Base-by-base conservation (phyloP, 2,113 vertebrate genomes). In the Physeter macrocephalus region DNA sequence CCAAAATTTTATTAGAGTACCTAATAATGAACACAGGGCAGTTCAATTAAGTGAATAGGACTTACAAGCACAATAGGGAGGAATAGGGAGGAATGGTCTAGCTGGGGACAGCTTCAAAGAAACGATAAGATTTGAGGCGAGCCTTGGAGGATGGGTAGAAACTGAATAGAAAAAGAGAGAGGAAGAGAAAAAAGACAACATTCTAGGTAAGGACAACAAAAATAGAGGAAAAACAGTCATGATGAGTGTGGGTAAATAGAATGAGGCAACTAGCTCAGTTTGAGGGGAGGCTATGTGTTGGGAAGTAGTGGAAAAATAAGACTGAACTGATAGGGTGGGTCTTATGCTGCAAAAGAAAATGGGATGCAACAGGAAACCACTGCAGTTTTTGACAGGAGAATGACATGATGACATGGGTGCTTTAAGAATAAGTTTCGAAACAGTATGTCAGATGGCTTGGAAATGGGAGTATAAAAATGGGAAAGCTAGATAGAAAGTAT, bases 351-450 rank as follows among this genome's bases (percentile, higher is more conserved):
- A 96, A 59, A 3, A 78, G 64, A 54, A 92, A 95, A 71, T 59
- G 54, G 25, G n/a, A 90, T 41, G 15, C 21, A 92, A 78, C 5
- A 92, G 49, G 34, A 94, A 94, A 87, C n/a, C 34, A 86, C 8
- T 87, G 20, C n/a, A 89, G 64, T 67, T 69, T 69, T 82, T 92
- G 31, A 14, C 21, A 94, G 87, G 23, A 94, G 69, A 83, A 95
- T 59, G 46, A 93, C 43, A 66, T 46, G 31, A 92, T 82, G 46
- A 83, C 41, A 71, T 23, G 6, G 8, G 31, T 81, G 15, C 80
- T 85, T 75, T 84, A 95, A 95, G 88, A 94, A 57, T 77, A 69
- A 78, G 80, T 74, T 74, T 94, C 49, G 27, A 95, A 96, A 90
- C 6, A 72, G 23, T 85, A 81, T 72, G 6, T 23, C 88, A 6